A percentile compares a stretch with the other conserved stretches of the same genome.
These are phyloP conservation scores for Eubucco bourcierii DNA, from an alignment of 2,113 vertebrate species.

Conservation along the genomic window DNA sequence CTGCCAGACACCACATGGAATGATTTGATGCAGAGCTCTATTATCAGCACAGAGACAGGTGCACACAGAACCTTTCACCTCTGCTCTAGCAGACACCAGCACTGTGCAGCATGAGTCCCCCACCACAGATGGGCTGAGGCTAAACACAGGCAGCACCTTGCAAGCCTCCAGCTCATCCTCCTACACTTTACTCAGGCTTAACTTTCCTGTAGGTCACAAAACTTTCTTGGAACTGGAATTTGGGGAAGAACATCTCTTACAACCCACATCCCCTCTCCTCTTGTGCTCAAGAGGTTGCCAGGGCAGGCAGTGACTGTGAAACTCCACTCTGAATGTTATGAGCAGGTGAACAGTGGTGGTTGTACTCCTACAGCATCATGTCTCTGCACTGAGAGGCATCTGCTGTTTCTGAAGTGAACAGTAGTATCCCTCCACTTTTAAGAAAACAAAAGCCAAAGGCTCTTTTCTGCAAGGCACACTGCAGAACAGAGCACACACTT, in stretches of 20 bases:
- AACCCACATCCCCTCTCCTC: background rate
- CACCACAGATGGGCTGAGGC: background rate
- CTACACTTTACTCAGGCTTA: background rate
- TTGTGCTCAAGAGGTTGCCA: background rate
- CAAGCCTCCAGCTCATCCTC: background rate
- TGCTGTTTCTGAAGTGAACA: background rate
- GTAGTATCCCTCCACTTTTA: background rate
- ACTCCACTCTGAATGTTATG: background rate
- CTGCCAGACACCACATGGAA: background rate
- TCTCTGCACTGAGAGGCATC: background rate
- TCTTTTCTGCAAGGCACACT: background rate
- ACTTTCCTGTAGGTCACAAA: background rate
- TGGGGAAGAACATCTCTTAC: background rate
- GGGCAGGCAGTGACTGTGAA: background rate
- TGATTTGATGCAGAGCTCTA: background rate
- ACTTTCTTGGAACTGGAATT: background rate
- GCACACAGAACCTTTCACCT: background rate
- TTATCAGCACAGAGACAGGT: accelerated
- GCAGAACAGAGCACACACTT: background rate
- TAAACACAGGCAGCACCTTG: background rate
- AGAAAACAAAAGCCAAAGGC: background rate
- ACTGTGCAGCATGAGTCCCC: background rate
- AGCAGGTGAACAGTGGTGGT: background rate
- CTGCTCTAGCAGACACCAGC: background rate
- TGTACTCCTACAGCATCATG: background rate